Base-by-base conservation (phyloP, 2,888 invertebrate genomes). In the Barypeithes pellucidus region DNA sequence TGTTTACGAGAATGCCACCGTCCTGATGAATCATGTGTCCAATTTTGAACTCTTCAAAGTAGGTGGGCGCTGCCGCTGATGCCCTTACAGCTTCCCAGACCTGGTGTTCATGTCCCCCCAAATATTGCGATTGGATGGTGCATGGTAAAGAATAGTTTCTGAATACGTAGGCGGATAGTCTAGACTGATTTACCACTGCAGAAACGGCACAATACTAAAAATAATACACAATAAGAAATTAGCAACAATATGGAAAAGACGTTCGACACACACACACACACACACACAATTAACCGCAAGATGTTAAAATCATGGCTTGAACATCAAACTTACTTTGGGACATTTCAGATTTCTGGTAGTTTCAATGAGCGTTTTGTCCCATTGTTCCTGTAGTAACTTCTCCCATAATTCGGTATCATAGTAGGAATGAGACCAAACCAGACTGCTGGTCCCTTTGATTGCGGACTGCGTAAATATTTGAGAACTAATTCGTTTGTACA, bases 51-150 rank as follows among this genome's bases (percentile, higher is more conserved):
- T 95, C 96, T 82, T 93, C 92, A 87, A 96, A 97, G 88, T 96
- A 96, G 0, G 95, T 94, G 2, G 97, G 97, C 4, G 97, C 97
- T 52, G 97, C 96, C 50, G 96, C 94, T 0, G 95, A 95, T 0
- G 97, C 97, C 77, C 96, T 87, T 24, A 95, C 92, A 12, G 94
- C 94, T 87, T 95, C 92, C 95, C 95, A 96, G 70, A 95, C 86
- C 77, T 87, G 87, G 77, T 93, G 91, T 73, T 90, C 88, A 77
- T 90, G 88, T 61, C 91, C 91, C 57, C 96, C 96, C 69, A 90
- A 89, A 85, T 94, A 91, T 81, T 91, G 90, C 77, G 92, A 90
- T 77, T 92, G 90, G 20, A 91, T 89, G 67, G 91, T 88, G 83
- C 89, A 91, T 9, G 93, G 92, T 77, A 91, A 88, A 74, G 91